A percentile compares a stretch with the other conserved stretches of the same genome.
These are phyloP conservation scores for Penaeus indicus DNA, from an alignment of 1,140 invertebrate species.

Conservation along the genomic window DNA sequence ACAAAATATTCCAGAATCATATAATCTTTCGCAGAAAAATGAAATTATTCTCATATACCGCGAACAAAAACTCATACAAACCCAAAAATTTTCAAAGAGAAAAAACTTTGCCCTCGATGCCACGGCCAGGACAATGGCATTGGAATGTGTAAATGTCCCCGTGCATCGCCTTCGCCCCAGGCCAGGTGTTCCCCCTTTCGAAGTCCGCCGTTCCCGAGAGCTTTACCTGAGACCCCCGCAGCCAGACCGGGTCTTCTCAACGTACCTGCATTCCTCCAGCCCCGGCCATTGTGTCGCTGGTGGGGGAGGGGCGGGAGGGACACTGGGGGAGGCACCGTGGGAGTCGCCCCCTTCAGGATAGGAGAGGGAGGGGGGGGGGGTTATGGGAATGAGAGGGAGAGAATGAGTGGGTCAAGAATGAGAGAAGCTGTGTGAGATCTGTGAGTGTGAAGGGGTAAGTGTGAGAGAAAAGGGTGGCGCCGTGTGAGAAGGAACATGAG, in stretches of 20 bases:
- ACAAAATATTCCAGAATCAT: too few species aligned
- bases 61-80: too few species aligned
- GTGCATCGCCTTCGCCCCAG: slow-evolving; percentile 1
- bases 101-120: too few species aligned
- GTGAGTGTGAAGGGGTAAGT: slow-evolving; percentile 20
- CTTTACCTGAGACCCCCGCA: slow-evolving; percentile 42
- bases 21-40: too few species aligned
- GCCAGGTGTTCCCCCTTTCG: slow-evolving; percentile 37
- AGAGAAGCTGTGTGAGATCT: slow-evolving; percentile 9
- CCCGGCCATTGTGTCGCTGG: slow-evolving; percentile 45
- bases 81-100: too few species aligned
- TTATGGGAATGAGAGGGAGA: slow-evolving; percentile 1
- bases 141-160: slow-evolving; percentile 13
- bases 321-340: slow-evolving; percentile 35
- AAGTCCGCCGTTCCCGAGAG: background rate
- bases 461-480: slow-evolving; percentile 34
- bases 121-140: too few species aligned
- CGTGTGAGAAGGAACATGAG: slow-evolving; percentile 11
- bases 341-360: slow-evolving; percentile 28
- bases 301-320: slow-evolving; percentile 20
- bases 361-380: slow-evolving; percentile 26
- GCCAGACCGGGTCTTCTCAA: slow-evolving; percentile 42
- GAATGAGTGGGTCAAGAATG: slow-evolving; percentile 13
- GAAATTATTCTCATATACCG: too few species aligned
- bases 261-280: slow-evolving; percentile 59